phyloP scores from a whole-genome alignment of 2,797 vertebrate genomes.

The Gymnocypris eckloni region DNA sequence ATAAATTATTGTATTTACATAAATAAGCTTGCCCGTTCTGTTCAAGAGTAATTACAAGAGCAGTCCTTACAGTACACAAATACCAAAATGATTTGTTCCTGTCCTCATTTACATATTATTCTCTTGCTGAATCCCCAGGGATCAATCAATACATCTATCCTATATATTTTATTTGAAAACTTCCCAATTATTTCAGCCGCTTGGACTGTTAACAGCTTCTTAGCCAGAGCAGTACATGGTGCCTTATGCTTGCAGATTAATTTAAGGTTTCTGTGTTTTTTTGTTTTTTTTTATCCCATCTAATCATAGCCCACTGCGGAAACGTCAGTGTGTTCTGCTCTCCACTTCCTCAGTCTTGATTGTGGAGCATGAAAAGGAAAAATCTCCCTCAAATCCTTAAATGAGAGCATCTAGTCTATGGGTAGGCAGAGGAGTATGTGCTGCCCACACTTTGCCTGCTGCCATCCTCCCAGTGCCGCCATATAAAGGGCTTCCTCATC shows the following conservation, averaged over 20 bases:
- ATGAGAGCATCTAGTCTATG: conserved; percentile 66
- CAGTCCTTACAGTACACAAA: not conserved
- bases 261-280: not conserved
- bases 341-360: conserved; percentile 27
- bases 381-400: conserved; percentile 70
- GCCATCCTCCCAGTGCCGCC: conserved; percentile 66
- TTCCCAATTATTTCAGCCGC: not conserved
- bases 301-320: conserved; percentile 21
- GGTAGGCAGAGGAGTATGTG: conserved; percentile 70
- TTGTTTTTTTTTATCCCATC: not conserved
- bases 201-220: not conserved
- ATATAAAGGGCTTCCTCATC: conserved; percentile 73
- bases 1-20: not conserved
- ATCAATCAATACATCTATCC: conserved; percentile 9
- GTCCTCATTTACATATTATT: conserved; percentile 15
- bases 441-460: conserved; percentile 73
- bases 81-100: conserved; percentile 5
- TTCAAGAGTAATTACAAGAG: not conserved
- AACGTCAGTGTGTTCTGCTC: conserved; percentile 1
- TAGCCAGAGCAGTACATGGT: not conserved
- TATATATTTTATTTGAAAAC: not conserved
- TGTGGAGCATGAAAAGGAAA: conserved; percentile 26
- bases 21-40: not conserved
- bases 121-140: not conserved
- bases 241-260: not conserved